Evolutionary conservation across 30 jellyfish, hydroid and myxozoan genomes (phyloP).

Genomic region (Pelagia noctiluca): DNA sequence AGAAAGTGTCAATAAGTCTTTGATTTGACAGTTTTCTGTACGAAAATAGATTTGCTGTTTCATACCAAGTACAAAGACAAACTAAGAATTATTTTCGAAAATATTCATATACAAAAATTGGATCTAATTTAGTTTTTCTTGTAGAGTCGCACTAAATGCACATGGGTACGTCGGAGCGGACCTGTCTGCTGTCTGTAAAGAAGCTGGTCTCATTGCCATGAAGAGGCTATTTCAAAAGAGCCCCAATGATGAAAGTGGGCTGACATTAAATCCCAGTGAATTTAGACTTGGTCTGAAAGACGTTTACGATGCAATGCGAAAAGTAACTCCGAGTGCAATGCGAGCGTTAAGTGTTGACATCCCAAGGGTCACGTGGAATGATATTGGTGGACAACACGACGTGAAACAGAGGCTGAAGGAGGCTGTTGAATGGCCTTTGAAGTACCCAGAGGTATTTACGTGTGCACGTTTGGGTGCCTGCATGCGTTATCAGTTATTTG

Average conservation of each 20-base stretch:
- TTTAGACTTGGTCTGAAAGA: constrained; percentile 48
- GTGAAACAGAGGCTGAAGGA: constrained; percentile 85
- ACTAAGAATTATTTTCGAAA: too few species aligned
- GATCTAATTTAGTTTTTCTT: not conserved
- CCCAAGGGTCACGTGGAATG: constrained; percentile 94
- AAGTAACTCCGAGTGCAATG: constrained; percentile 94
- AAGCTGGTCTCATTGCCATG: constrained; percentile 68
- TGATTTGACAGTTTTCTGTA: too few species aligned
- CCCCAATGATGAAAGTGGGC: not conserved
- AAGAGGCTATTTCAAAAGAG: constrained; percentile 13
- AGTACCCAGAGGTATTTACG: constrained; percentile 80
- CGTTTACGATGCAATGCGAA: constrained; percentile 76
- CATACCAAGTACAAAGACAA: too few species aligned
- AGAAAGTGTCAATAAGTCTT: too few species aligned
- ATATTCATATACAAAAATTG: not conserved
- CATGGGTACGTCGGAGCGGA: constrained; percentile 99
- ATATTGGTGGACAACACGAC: constrained; percentile 94
- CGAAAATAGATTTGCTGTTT: too few species aligned
- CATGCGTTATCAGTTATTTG: too few species aligned
- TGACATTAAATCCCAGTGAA: not conserved
- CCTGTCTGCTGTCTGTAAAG: constrained; percentile 87
- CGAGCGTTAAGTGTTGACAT: constrained; percentile 84
- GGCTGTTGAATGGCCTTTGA: constrained; percentile 96
- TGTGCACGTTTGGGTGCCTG: not conserved
- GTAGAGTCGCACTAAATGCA: constrained; percentile 66